Base-by-base conservation (phyloP, 2,888 invertebrate species). In the Branchipolynoe longqiensis region DNA sequence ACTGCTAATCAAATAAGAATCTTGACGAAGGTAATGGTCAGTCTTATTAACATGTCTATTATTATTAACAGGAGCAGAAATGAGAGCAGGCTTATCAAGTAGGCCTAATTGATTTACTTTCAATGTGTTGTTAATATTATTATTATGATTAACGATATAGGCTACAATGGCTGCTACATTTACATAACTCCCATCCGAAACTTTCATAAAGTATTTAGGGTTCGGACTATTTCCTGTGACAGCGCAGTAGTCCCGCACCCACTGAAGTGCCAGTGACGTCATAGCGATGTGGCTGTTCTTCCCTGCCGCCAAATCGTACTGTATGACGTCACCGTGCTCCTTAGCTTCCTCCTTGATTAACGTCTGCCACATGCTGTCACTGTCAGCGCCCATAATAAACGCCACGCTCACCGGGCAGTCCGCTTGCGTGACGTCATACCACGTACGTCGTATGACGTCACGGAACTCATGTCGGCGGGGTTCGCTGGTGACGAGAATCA, bases 161-260 rank as follows among this genome's bases (percentile, higher is more conserved):
- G n/a, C n/a, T n/a, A n/a, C n/a, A n/a, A n/a, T n/a, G n/a, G n/a
- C n/a, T n/a, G n/a, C n/a, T 28, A 62, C 31, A 14, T 62, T 62
- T 0, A 62, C 62, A 62, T 28, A 62, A 12, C 25, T 18, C 31
- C 12, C 31, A 28, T 25, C 25, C 25, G 25, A 25, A 62, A 25
- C 25, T 25, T 62, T 62, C 62, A 62, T 62, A 14, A 62, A 14
- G 14, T 62, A 62, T 25, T 62, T 62, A 12, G 62, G n/a, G n/a
- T n/a, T n/a, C n/a, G n/a, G 62, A 2, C n/a, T 62, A 14, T 62
- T 62, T 14, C 31, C 62, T 14, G 31, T 31, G 12, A 31, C 14
- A 6, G 31, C 31, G 31, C 62, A 62, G 62, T 62, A 31, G 25
- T 62, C 25, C 1, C 31, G 62, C 25, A 62, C 25, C 62, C 62